Percentiles rank a stretch among this genome's conserved stretches.
These are phyloP conservation scores for Monoplex corrugatus DNA, from an alignment of 2,888 invertebrate species.

Conservation along the genomic window DNA sequence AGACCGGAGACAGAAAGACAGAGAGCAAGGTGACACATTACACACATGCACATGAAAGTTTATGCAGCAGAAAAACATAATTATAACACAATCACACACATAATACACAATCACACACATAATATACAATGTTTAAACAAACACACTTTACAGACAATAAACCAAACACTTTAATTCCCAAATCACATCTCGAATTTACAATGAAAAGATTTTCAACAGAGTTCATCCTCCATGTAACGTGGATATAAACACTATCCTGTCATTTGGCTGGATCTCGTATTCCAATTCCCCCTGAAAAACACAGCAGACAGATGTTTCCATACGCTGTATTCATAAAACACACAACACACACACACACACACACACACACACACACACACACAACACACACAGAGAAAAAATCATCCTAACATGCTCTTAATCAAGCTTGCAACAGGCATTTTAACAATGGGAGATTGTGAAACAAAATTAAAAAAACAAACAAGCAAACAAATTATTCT, in stretches of 20 bases:
- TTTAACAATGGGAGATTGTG: no score
- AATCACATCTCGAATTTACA: background rate
- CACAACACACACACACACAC: no score
- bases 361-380: no score
- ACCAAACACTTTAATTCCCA: background rate
- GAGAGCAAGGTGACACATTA: background rate
- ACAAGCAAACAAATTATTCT: no score
- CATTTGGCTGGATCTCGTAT: conserved; percentile 81
- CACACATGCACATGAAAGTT: no score
- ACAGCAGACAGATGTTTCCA: background rate
- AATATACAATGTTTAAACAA: background rate
- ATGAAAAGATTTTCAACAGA: background rate
- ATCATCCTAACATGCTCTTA: no score
- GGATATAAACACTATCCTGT: conserved; percentile 83
- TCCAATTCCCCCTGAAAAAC: conserved; percentile 81
- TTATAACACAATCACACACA: background rate
- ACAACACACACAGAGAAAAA: no score
- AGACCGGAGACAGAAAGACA: conserved; percentile 15
- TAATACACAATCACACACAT: background rate
- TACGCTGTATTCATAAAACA: no score
- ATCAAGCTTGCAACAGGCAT: no score
- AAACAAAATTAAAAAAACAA: no score
- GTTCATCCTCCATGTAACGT: conserved; percentile 83
- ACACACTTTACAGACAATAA: background rate
- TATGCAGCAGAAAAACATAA: background rate